Conservation (phyloP, 37 sponge, comb jelly and placozoan genomes). For the Bolinopsis microptera region DNA sequence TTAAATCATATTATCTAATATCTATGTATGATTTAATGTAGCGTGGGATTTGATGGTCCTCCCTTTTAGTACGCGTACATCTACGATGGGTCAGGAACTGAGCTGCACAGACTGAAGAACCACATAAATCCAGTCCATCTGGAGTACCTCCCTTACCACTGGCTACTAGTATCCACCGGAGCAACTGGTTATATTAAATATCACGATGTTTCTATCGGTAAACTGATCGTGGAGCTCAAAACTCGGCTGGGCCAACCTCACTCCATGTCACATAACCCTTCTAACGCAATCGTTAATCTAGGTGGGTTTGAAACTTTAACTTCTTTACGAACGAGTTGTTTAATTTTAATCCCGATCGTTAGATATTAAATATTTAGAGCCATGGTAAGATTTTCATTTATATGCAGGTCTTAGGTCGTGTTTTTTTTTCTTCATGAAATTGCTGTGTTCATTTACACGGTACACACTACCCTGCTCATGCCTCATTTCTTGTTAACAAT, state of each 20-base stretch:
- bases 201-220: conserved; percentile 86
- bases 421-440: no score
- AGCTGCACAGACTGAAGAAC: conserved; percentile 87
- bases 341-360: background rate
- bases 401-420: background rate
- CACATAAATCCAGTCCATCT: conserved; percentile 77
- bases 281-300: conserved; percentile 87
- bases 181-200: conserved; percentile 82
- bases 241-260: conserved; percentile 78
- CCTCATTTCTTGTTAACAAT: no score
- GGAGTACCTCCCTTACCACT: conserved; percentile 95
- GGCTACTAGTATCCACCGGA: conserved; percentile 89
- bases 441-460: no score
- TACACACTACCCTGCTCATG: no score
- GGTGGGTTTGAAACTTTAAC: conserved; percentile 93
- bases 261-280: conserved; percentile 85
- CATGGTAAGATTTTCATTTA: background rate
- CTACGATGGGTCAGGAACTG: conserved; percentile 90
- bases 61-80: conserved; percentile 74
- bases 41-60: no score
- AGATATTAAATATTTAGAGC: background rate
- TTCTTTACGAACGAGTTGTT: background rate
- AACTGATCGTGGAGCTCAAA: conserved; percentile 71
- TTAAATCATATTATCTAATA: no score
- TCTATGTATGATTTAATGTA: no score